phyloP scores from a whole-genome alignment of 1,140 invertebrate genomes.

The Vanessa atalanta region DNA sequence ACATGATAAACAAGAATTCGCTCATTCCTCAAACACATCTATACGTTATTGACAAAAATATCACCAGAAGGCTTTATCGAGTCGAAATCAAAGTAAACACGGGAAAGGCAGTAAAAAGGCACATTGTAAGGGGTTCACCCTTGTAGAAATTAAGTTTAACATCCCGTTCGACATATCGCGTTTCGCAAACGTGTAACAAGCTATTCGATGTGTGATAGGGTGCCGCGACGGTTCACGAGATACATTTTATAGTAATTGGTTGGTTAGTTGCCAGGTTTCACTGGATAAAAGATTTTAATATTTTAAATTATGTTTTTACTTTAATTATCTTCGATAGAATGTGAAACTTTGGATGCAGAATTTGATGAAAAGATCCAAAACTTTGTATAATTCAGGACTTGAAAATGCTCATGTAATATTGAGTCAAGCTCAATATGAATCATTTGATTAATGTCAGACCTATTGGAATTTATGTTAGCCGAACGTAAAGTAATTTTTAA shows the following conservation, averaged over 20 bases:
- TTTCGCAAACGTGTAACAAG: conserved; percentile 60
- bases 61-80: conserved; percentile 42
- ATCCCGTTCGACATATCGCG: conserved; percentile 74
- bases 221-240: conserved; percentile 23
- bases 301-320: not conserved
- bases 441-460: too few species aligned
- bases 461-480: too few species aligned
- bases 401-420: too few species aligned
- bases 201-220: conserved; percentile 41
- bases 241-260: conserved; percentile 39
- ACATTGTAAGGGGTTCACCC: conserved; percentile 53
- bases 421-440: too few species aligned
- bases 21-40: not conserved
- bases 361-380: too few species aligned
- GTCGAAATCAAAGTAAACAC: conserved; percentile 64
- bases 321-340: not conserved
- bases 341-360: not conserved
- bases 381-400: too few species aligned
- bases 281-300: conserved; percentile 2
- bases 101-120: conserved; percentile 66
- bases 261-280: conserved; percentile 20
- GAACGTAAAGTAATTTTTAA: too few species aligned
- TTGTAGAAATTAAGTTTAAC: conserved; percentile 70
- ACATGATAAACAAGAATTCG: conserved; percentile 11
- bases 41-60: conserved; percentile 35